Percentiles rank a stretch among this genome's conserved stretches.
Evolutionary conservation across 1,140 invertebrate genomes (phyloP).

Genomic region (Trichogramma pretiosum): DNA sequence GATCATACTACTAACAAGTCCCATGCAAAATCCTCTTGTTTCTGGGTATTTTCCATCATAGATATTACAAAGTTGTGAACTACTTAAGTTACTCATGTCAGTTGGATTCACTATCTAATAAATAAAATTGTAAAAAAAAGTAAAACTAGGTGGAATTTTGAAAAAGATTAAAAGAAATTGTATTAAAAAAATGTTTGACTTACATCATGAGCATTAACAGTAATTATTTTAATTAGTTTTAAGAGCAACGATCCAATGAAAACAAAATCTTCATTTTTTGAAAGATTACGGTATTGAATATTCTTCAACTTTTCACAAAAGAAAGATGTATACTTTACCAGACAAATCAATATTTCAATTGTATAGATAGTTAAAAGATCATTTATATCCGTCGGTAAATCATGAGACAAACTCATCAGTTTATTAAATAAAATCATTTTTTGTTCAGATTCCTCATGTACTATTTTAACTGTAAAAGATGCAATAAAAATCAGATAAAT

Average conservation of each 20-base stretch:
- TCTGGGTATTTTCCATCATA: no score
- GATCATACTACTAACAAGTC: no score
- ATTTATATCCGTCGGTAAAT: background rate
- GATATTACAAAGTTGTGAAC: no score
- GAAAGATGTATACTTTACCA: conserved; percentile 2
- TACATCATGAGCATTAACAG: conserved; percentile 1
- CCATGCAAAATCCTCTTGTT: no score
- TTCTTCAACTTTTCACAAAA: conserved; percentile 6
- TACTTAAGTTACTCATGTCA: no score
- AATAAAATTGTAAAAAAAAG: no score
- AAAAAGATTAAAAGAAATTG: background rate
- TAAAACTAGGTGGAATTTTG: no score
- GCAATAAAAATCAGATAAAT: background rate
- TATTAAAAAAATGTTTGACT: conserved; percentile 1
- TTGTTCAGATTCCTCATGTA: background rate
- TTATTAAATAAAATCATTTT: background rate
- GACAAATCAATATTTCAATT: conserved; percentile 6
- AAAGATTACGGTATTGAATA: background rate
- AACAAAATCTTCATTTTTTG: conserved; percentile 8
- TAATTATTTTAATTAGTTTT: conserved; percentile 1
- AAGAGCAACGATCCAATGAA: conserved; percentile 9
- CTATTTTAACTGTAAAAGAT: background rate
- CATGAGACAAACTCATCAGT: background rate
- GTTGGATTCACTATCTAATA: no score
- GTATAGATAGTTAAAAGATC: background rate